Evolutionary conservation across 2,797 vertebrate genomes (phyloP).

Genomic region (Sylvia borin): DNA sequence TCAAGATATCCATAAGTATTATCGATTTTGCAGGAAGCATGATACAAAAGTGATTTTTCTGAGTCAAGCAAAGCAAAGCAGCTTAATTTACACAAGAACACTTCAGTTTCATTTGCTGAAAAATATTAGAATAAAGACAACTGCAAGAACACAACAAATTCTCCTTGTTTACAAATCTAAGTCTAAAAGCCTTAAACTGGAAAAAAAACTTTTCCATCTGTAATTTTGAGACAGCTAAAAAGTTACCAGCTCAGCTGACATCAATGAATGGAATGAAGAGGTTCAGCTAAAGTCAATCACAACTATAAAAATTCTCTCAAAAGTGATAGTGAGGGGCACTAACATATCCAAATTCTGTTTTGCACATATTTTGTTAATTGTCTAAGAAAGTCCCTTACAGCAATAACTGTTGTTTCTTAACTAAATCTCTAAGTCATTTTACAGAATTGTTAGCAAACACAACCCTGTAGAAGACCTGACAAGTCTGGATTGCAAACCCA

Average conservation of each 20-base stretch:
- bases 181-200: background rate
- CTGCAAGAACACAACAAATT: background rate
- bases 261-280: background rate
- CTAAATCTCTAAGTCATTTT: background rate
- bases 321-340: background rate
- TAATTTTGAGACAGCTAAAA: background rate
- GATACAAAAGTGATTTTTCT: slow-evolving; percentile 47
- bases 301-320: background rate
- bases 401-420: background rate
- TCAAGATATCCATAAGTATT: slow-evolving; percentile 19
- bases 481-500: background rate
- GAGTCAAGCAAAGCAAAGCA: background rate
- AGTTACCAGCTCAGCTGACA: background rate
- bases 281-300: background rate
- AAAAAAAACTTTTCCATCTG: background rate
- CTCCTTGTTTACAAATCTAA: background rate
- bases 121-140: slow-evolving; percentile 5
- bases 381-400: background rate
- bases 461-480: accelerated
- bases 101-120: background rate
- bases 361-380: background rate
- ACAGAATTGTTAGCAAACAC: background rate
- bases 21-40: slow-evolving; percentile 61
- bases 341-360: background rate
- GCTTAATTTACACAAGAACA: slow-evolving; percentile 35